Evolutionary conservation across 64 coral and sea anemone genomes (phyloP), one percentile per base, ranked within the genome.

Genomic region (Acropora tenuis): DNA sequence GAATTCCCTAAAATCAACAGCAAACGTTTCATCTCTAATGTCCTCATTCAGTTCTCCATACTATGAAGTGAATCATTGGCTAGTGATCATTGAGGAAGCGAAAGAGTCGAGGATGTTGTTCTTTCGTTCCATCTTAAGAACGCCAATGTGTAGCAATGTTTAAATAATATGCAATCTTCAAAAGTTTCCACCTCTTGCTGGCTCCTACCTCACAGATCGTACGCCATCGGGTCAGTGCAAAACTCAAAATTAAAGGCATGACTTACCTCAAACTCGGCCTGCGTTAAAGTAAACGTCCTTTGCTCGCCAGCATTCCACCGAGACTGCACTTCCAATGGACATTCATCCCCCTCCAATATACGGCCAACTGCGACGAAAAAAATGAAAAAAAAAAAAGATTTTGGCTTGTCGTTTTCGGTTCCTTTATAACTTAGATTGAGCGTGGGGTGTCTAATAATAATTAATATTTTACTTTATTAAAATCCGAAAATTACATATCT

Each of bases 261-360:
- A 43, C 46, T 87, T 90, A 97, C 95, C 71, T 90, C 90, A 8
- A 85, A 85, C 45, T 85, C 82, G 5, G 82, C 63, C 5, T 49
- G 82, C 6, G 95, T 94, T 41, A 97, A 85, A 43, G 90, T 93
- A 5, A 97, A 97, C 53, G 79, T 89, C 69, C 88, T 71, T 52
- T 91, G 90, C 15, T 97, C 88, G 43, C 90, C 92, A 4, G 89
- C 68, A 43, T 94, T 89, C 95, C 95, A 97, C 1, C 76, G 75
- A 16, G 88, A 80, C 55, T 97, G 95, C 6, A 97, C 74, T 12
- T 97, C 82, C 4, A 97, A 77, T 4, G 95, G 95, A 65, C 87
- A 94, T 43, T 97, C 95, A 52, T 91, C 73, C 10, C 90, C 88
- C 13, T 66, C 89, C 49, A 97, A 41, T 13, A 97, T 90, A 50